Percentiles rank a stretch among this genome's conserved stretches.
Conservation (phyloP, 2,888 invertebrate genomes). For the Tetragonisca angustula region DNA sequence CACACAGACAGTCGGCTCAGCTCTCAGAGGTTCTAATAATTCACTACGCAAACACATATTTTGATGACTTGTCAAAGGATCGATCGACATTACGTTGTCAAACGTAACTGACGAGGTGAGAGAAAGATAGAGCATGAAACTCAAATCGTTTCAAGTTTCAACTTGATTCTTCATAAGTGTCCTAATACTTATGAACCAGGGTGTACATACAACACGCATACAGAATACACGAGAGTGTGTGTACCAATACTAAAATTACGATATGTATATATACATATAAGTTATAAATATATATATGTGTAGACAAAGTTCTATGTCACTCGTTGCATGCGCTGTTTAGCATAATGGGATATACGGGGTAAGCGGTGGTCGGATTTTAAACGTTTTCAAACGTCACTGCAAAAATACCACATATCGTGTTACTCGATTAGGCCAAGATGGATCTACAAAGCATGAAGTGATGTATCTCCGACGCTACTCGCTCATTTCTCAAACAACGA, state of each 20-base stretch:
- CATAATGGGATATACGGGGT: slow-evolving; percentile 66
- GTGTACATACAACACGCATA: slow-evolving; percentile 44
- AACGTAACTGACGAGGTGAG: too few species aligned
- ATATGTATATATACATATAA: slow-evolving; percentile 43
- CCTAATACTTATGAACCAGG: background rate
- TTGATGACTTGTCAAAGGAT: too few species aligned
- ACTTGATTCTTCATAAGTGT: background rate
- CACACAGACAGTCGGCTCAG: too few species aligned
- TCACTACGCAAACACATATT: too few species aligned
- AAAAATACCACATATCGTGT: slow-evolving; percentile 58
- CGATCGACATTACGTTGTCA: too few species aligned
- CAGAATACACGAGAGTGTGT: slow-evolving; percentile 43
- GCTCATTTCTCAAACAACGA: background rate
- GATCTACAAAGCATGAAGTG: slow-evolving; percentile 66
- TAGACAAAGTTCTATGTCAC: slow-evolving; percentile 72
- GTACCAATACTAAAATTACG: slow-evolving; percentile 40
- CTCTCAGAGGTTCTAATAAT: too few species aligned
- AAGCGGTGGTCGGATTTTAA: slow-evolving; percentile 64
- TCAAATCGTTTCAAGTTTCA: too few species aligned
- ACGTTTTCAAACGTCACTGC: slow-evolving; percentile 51
- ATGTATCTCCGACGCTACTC: slow-evolving; percentile 43
- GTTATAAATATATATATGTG: slow-evolving; percentile 58
- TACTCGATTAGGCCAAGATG: slow-evolving; percentile 61
- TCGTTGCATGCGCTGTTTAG: slow-evolving; percentile 77
- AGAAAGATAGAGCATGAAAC: too few species aligned